Conservation (phyloP, 2,888 invertebrate species). For the Onthophagus sagittarius region DNA sequence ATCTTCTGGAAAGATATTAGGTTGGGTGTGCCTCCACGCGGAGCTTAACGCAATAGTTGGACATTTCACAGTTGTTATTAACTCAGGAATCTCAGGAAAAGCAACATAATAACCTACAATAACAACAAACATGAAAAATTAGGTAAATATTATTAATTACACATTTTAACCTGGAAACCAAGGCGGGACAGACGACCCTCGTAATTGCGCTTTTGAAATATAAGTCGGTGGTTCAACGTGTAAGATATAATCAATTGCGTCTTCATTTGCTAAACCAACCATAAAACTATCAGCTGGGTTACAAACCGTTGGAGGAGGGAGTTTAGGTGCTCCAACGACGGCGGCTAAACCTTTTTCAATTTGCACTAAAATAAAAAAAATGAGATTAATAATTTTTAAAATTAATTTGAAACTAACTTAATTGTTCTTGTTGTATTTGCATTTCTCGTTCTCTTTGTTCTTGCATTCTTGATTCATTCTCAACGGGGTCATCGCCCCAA, state of each 20-base stretch:
- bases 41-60: constrained; percentile 41
- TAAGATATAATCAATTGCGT: constrained; percentile 42
- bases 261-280: constrained; percentile 19
- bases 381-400: background rate
- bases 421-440: background rate
- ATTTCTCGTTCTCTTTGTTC: background rate
- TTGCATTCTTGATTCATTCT: background rate
- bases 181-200: constrained; percentile 41
- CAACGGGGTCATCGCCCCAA: constrained; percentile 31
- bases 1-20: constrained; percentile 42
- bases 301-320: background rate
- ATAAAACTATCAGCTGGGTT: background rate
- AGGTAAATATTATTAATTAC: background rate
- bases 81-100: constrained; percentile 40
- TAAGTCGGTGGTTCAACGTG: constrained; percentile 41
- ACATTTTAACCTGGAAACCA: constrained; percentile 43
- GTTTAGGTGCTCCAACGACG: constrained; percentile 23
- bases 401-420: background rate
- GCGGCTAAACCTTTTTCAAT: constrained; percentile 14
- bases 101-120: constrained; percentile 42
- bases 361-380: background rate
- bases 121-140: too few relatives aligned
- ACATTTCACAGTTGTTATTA: constrained; percentile 37
- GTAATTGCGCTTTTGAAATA: constrained; percentile 41
- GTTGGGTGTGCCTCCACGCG: constrained; percentile 44